These are phyloP conservation scores for Castor canadensis DNA, from an alignment of 2,113 vertebrate species.

Conservation along the genomic window DNA sequence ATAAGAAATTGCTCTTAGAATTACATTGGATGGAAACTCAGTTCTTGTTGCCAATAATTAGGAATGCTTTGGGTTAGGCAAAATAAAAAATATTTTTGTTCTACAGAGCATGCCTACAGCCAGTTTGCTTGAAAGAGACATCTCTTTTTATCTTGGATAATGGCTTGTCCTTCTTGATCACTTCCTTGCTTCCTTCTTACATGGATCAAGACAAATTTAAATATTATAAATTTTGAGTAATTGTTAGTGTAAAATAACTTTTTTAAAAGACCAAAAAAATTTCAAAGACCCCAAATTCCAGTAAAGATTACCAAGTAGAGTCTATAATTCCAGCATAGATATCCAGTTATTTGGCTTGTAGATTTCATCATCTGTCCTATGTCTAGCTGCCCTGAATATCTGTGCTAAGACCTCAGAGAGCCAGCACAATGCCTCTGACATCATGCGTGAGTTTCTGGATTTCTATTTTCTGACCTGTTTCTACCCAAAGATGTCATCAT, in stretches of 20 bases:
- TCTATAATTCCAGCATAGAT: background rate
- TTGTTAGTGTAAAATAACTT: background rate
- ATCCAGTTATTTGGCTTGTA: background rate
- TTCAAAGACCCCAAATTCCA: background rate
- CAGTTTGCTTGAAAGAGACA: background rate
- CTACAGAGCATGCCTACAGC: background rate
- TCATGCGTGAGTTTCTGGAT: background rate
- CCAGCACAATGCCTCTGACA: background rate
- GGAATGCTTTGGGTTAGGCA: constrained; percentile 25
- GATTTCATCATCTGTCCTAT: background rate
- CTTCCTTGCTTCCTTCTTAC: background rate
- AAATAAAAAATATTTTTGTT: constrained; percentile 29
- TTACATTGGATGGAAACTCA: constrained; percentile 35
- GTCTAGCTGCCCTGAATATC: background rate
- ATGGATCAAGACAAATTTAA: background rate
- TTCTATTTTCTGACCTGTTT: background rate
- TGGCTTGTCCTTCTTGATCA: background rate
- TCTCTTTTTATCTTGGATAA: background rate
- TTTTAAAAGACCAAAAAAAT: background rate
- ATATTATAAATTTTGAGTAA: constrained; percentile 17
- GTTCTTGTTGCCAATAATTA: background rate
- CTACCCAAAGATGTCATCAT: background rate
- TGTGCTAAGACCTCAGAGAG: background rate
- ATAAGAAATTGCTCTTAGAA: constrained; percentile 24
- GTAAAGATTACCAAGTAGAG: background rate